Percentiles rank a stretch among this genome's conserved stretches.
Conservation (phyloP, 2,797 vertebrate genomes). For the Aselliscus stoliczkanus region DNA sequence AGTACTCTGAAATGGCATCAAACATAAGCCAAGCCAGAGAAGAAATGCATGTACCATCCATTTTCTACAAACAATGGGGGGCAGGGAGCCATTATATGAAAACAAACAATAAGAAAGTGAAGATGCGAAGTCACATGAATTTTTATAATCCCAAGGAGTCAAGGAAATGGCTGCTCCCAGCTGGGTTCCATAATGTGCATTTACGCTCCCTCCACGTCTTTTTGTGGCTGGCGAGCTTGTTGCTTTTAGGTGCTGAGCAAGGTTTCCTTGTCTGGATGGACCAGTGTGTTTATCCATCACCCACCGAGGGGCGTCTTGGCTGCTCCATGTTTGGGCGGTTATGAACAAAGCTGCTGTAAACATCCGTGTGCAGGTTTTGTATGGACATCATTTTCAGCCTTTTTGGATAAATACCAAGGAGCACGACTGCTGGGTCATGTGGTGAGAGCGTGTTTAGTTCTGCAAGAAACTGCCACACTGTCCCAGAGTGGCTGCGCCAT, state of each 20-base stretch:
- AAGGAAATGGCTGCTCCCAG: not conserved
- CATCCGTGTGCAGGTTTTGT: not conserved
- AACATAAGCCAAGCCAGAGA: not conserved
- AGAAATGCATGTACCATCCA: rapidly evolving
- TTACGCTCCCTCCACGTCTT: rapidly evolving
- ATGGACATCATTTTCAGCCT: not conserved
- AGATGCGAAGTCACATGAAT: not conserved
- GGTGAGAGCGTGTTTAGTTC: not conserved
- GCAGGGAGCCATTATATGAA: not conserved
- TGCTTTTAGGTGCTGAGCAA: rapidly evolving
- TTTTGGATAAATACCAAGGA: not conserved
- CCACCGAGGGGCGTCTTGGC: not conserved
- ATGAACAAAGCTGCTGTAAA: rapidly evolving
- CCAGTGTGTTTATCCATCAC: rapidly evolving
- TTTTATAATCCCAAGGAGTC: rapidly evolving
- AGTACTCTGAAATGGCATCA: not conserved
- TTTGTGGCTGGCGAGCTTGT: rapidly evolving
- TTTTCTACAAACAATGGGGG: not conserved
- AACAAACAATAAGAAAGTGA: no score
- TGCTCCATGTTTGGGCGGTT: rapidly evolving
- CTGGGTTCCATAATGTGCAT: rapidly evolving
- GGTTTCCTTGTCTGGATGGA: rapidly evolving
- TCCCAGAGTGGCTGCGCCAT: no score
- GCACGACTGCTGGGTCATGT: rapidly evolving
- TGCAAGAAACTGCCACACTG: not conserved